These are phyloP conservation scores for Cirrhinus mrigala DNA, from an alignment of 2,797 vertebrate genomes.

Conservation along the genomic window DNA sequence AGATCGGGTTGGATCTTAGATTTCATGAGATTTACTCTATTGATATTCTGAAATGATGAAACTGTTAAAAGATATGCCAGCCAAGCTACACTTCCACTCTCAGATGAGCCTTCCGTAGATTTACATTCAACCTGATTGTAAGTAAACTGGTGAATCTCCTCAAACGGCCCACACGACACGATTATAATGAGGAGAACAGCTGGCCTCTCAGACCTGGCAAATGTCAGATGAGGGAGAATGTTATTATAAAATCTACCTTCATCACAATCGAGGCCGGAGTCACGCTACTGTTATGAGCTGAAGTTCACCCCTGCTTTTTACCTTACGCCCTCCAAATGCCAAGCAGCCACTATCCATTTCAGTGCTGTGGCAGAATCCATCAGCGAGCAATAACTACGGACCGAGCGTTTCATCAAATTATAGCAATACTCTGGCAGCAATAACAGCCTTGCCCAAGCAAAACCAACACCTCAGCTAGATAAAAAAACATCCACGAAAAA, in stretches of 20 bases:
- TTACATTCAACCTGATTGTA: background rate
- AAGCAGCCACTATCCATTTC: constrained; percentile 32
- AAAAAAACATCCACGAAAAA: constrained; percentile 33
- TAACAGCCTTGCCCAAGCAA: constrained; percentile 72
- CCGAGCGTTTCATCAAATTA: constrained; percentile 72
- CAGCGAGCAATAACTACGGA: constrained; percentile 74
- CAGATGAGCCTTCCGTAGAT: constrained; percentile 6
- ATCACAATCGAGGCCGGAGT: constrained; percentile 15
- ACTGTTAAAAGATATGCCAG: background rate
- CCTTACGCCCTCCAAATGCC: constrained; percentile 36
- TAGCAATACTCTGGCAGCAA: constrained; percentile 86
- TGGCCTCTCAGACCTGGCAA: constrained; percentile 8
- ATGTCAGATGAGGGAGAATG: constrained; percentile 15
- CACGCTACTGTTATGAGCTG: constrained; percentile 22
- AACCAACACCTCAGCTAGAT: constrained; percentile 64
- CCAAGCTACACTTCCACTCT: background rate
- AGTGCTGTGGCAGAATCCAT: constrained; percentile 59
- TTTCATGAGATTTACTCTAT: background rate
- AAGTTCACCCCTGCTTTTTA: constrained; percentile 36
- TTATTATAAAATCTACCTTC: constrained; percentile 9
- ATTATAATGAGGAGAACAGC: constrained; percentile 10
- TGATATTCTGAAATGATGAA: background rate
- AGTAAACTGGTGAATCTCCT: background rate
- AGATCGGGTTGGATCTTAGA: background rate
- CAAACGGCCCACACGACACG: background rate